These are phyloP conservation scores for Tachuris rubrigastra DNA, from an alignment of 2,113 vertebrate species.

Conservation along the genomic window DNA sequence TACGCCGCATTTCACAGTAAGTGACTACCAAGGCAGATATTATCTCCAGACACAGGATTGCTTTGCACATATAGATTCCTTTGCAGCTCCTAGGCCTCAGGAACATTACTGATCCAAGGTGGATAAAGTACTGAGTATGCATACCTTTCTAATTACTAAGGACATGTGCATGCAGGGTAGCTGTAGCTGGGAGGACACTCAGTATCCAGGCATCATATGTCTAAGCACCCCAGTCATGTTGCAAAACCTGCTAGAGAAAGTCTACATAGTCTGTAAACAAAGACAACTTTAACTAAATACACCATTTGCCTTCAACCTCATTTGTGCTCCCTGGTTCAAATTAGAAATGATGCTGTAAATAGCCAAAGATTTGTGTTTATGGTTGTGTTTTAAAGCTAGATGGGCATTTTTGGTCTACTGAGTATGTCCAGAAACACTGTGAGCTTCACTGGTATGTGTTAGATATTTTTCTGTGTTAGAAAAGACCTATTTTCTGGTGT, in stretches of 20 bases:
- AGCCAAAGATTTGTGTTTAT: not conserved
- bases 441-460: not conserved
- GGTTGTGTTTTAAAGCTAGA: not conserved
- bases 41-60: not conserved
- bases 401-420: not conserved
- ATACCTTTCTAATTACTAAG: not conserved
- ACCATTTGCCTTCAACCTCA: not conserved
- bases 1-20: not conserved
- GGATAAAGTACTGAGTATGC: rapidly evolving
- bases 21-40: not conserved
- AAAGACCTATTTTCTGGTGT: not conserved
- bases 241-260: not conserved
- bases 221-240: not conserved
- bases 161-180: rapidly evolving
- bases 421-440: not conserved
- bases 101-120: not conserved
- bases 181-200: not conserved
- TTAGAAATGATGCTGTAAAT: not conserved
- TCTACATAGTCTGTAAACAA: not conserved
- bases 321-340: not conserved
- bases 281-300: not conserved
- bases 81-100: not conserved
- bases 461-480: not conserved
- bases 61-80: not conserved
- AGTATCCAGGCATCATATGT: rapidly evolving